Evolutionary conservation across 2,888 invertebrate genomes (phyloP).

Genomic region (Noctuana brunneofusca): DNA sequence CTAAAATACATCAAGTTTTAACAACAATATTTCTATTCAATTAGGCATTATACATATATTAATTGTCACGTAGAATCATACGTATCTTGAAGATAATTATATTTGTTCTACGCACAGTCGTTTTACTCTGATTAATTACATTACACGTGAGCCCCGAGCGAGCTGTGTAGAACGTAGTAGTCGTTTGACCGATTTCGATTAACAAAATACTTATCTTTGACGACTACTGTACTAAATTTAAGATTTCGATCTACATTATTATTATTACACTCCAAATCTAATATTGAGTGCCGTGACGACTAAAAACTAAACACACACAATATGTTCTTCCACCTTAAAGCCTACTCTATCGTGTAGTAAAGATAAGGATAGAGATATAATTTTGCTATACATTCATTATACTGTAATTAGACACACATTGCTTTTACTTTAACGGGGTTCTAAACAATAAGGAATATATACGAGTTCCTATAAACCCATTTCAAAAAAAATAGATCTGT

Average conservation of each 20-base stretch:
- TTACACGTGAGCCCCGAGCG: conserved; percentile 47
- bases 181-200: too few relatives aligned
- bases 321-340: conserved; percentile 28
- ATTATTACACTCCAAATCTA: conserved; percentile 6
- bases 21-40: conserved; percentile 74
- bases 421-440: conserved; percentile 7
- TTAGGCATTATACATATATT: conserved; percentile 64
- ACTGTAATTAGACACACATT: conserved; percentile 11
- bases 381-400: conserved; percentile 18
- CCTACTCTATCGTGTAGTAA: conserved; percentile 6
- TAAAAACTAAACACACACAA: conserved; percentile 20
- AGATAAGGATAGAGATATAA: conserved; percentile 15
- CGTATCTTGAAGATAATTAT: conserved; percentile 53
- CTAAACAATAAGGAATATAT: conserved; percentile 13
- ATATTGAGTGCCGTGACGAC: conserved; percentile 21
- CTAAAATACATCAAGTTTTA: conserved; percentile 82
- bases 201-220: not conserved
- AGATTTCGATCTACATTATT: conserved; percentile 1
- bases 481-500: conserved; percentile 27
- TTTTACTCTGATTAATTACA: conserved; percentile 37
- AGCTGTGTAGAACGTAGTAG: not conserved
- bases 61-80: conserved; percentile 67
- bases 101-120: conserved; percentile 41
- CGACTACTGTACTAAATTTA: not conserved
- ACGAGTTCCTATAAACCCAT: not conserved